Evolutionary conservation across 2,888 invertebrate species (phyloP), one percentile per base, ranked within the genome.

Genomic region (Idaea biselata): DNA sequence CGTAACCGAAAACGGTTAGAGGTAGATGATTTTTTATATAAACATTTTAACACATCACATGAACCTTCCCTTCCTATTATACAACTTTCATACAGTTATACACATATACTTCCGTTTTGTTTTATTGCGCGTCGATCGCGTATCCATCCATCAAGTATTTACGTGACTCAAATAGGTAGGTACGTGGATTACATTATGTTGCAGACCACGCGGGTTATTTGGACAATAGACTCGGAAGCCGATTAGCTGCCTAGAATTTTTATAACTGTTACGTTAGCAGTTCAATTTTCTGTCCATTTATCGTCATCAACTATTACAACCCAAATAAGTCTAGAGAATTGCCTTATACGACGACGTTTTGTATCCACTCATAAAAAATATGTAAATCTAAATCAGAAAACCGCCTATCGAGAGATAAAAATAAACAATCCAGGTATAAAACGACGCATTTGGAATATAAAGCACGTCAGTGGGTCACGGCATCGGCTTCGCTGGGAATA

Each of bases 381-480:
- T 66, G 66, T 56, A 6, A 14, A 56, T 18, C 6, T 63, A 67
- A 67, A 67, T 62, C 64, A 64, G 59, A 61, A 44, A 62, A 64
- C 61, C 63, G 60, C 63, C 66, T 61, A 60, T 63, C 59, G 60
- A 53, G 32, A 63, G 69, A 72, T 74, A 75, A 78, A 81, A 81
- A 86, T 83, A 83, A 77, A 73, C 68, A 65, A 77, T 68, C 75
- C 80, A 81, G 83, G 80, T 82, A 81, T 69, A 71, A 68, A 68
- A 56, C 53, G 69, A 78, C 79, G 70, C 76, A 82, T 76, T 82
- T 79, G 78, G 83, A 84, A 83, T 82, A 86, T 85, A 84, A 82
- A 79, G 74, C 80, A 79, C 80, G 81, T 75, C 83, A 89, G 79
- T 91, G 82, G 88, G 89, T 90, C 88, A 90, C 80, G 82, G 86